phyloP scores from a whole-genome alignment of 2,888 invertebrate genomes.

The Plebejus anna region DNA sequence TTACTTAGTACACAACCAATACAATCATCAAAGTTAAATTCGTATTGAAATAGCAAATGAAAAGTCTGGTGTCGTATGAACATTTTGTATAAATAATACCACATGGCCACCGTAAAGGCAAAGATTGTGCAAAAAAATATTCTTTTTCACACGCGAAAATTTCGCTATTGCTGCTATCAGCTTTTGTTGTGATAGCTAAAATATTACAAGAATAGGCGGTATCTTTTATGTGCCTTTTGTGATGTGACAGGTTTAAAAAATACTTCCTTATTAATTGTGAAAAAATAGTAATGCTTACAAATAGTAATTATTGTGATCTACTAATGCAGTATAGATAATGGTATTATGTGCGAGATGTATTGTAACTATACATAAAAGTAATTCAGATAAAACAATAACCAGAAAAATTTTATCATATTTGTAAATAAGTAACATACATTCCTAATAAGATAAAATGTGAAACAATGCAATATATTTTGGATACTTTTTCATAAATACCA shows the following conservation, averaged over 20 bases:
- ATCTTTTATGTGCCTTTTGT: too few relatives aligned
- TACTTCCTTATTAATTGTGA: neutral
- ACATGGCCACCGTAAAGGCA: neutral
- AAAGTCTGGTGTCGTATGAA: neutral
- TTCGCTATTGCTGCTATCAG: neutral
- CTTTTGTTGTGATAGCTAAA: too few relatives aligned
- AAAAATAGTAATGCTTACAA: neutral
- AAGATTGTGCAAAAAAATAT: too few relatives aligned
- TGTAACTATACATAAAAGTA: too few relatives aligned
- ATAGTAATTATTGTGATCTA: neutral
- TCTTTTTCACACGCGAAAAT: neutral
- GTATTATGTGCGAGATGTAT: neutral
- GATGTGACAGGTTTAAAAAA: neutral
- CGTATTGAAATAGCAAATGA: neutral
- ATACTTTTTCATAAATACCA: neutral
- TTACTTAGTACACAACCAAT: neutral
- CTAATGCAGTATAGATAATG: neutral
- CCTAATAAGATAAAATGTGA: neutral
- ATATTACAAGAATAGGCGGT: too few relatives aligned
- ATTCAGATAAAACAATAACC: neutral
- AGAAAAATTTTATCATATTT: neutral
- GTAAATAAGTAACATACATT: neutral
- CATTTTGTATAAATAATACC: too few relatives aligned
- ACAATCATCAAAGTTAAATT: neutral
- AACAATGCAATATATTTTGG: neutral